These are phyloP conservation scores for Sebastes alutus DNA, from an alignment of 2,797 vertebrate genomes.

Conservation along the genomic window DNA sequence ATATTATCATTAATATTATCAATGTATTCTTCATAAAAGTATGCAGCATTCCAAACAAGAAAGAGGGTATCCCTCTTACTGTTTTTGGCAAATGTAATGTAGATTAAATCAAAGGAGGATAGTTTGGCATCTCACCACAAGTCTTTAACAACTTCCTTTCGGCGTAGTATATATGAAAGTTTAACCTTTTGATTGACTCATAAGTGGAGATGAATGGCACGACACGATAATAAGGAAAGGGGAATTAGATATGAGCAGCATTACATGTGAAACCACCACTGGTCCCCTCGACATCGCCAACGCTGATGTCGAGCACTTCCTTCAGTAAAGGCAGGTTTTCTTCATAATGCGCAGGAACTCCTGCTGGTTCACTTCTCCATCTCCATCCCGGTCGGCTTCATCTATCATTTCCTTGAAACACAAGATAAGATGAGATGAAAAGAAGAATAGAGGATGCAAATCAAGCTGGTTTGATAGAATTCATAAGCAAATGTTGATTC, in stretches of 20 bases:
- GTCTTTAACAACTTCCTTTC: background rate
- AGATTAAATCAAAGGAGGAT: conserved; percentile 2
- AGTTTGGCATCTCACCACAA: conserved; percentile 35
- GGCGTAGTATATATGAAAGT: background rate
- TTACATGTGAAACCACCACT: conserved; percentile 22
- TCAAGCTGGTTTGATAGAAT: background rate
- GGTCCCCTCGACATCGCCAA: background rate
- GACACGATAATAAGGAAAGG: conserved; percentile 11
- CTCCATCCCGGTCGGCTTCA: conserved; percentile 92
- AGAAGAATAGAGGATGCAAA: background rate
- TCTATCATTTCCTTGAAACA: conserved; percentile 93
- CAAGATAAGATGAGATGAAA: background rate
- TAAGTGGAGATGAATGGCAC: conserved; percentile 41
- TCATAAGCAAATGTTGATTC: background rate
- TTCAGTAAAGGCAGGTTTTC: conserved; percentile 93
- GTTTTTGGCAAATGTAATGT: conserved; percentile 32
- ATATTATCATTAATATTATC: background rate
- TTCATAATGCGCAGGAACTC: conserved; percentile 97
- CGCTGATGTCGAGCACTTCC: background rate
- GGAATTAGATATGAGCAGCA: conserved; percentile 41
- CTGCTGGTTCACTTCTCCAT: conserved; percentile 93
- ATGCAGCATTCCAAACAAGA: conserved; percentile 54
- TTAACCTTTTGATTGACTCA: background rate
- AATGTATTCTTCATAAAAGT: conserved; percentile 17
- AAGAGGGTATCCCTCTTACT: background rate